Base-by-base conservation (phyloP, 2,888 invertebrate species). In the Abscondita cerata region DNA sequence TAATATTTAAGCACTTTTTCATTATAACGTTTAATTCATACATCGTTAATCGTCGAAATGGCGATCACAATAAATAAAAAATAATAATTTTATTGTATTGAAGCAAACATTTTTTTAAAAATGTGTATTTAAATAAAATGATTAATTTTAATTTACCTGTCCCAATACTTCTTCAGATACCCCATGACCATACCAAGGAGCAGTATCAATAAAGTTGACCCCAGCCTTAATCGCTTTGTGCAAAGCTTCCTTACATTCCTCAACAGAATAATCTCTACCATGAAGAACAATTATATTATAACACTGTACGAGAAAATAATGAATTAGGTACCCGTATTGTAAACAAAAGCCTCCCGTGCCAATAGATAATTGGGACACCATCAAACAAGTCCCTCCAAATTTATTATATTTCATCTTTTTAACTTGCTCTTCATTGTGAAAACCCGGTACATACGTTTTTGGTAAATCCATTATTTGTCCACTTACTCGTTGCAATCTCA, bases 181-280 rank as follows among this genome's bases (percentile, higher is more conserved):
- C 0, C 96, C 93, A 75, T 94, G 90, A 0, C 97, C 97, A 76
- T 97, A 97, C 89, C 89, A 97, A 0, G 95, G 95, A 0, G 91
- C 92, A 0, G 95, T 96, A 76, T 98, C 97, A 59, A 98, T 87
- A 73, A 93, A 95, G 81, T 98, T 98, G 13, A 98, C 85, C 4
- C 96, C 97, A 36, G 82, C 83, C 74, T 86, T 89, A 1, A 97
- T 76, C 0, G 91, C 90, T 69, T 87, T 83, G 52, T 84, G 84
- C 34, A 97, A 84, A 0, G 93, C 86, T 56, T 84, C 80, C 52
- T 90, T 84, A 36, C 89, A 89, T 68, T 89, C 88, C 19, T 85
- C 81, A 69, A 92, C 86, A 47, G 90, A 84, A 65, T 83, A 86
- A 0, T 82, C 75, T 52, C 92, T 92, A 75, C 55, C 81, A 70